Percentiles rank a stretch among this genome's conserved stretches.
These are phyloP conservation scores for Fragum sueziense DNA, from an alignment of 2,888 invertebrate genomes.

Conservation along the genomic window DNA sequence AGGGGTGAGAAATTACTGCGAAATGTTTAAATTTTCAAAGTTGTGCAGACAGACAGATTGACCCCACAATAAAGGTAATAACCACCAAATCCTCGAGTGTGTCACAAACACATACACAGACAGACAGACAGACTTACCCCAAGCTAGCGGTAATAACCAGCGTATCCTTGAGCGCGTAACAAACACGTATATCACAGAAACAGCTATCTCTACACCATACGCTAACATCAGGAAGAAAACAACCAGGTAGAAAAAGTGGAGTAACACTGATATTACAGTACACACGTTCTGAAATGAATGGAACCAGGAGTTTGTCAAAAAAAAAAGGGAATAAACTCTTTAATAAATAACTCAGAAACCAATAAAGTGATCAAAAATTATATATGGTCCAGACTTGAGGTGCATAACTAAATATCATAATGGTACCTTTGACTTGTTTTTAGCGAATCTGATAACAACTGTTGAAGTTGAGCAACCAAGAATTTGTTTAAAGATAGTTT, in stretches of 20 bases:
- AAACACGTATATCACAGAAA: slow-evolving; percentile 77
- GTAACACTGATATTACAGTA: slow-evolving; percentile 71
- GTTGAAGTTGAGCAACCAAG: no score
- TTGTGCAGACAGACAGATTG: no score
- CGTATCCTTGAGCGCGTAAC: slow-evolving; percentile 66
- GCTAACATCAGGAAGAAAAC: slow-evolving; percentile 79
- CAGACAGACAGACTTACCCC: slow-evolving; percentile 68
- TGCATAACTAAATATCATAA: no score
- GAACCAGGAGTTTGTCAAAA: background rate
- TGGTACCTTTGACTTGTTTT: no score
- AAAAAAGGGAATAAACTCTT: background rate
- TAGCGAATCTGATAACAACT: no score
- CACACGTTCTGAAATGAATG: slow-evolving; percentile 69
- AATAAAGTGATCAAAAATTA: no score
- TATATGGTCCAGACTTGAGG: no score
- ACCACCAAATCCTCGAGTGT: slow-evolving; percentile 63
- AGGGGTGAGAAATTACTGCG: no score
- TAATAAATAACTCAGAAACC: no score
- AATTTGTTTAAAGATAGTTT: no score
- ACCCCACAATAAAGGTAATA: slow-evolving; percentile 74
- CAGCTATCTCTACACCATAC: slow-evolving; percentile 77
- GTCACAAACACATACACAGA: background rate
- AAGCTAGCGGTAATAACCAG: slow-evolving; percentile 66
- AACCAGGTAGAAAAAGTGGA: slow-evolving; percentile 78
- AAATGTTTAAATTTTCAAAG: no score